Evolutionary conservation across 2,113 vertebrate species (phyloP).

Genomic region (Salvelinus alpinus): DNA sequence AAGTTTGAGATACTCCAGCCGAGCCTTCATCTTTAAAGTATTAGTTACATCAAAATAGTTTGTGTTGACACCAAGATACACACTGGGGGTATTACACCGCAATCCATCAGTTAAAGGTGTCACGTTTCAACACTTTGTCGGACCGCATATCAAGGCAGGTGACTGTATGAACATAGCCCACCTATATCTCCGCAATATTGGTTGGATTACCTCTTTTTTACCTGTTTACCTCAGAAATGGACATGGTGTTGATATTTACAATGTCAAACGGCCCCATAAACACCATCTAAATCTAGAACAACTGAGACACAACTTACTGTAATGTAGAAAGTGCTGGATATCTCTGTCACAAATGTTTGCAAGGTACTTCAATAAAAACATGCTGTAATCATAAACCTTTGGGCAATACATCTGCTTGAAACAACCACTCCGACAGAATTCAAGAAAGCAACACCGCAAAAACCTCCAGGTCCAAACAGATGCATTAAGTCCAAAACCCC

Average conservation of each 20-base stretch:
- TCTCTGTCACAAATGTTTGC: not conserved
- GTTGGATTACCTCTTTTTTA: too few relatives aligned
- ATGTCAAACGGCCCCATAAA: too few relatives aligned
- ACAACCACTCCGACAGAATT: not conserved
- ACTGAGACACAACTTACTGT: too few relatives aligned
- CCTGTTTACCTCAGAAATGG: too few relatives aligned
- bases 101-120: conserved; percentile 31
- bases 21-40: not conserved
- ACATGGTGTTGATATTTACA: too few relatives aligned
- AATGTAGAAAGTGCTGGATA: too few relatives aligned
- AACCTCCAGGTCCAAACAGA: too few relatives aligned
- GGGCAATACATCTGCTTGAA: not conserved
- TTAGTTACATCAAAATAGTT: conserved; percentile 17
- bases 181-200: too few relatives aligned
- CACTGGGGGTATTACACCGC: conserved; percentile 41
- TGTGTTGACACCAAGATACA: not conserved
- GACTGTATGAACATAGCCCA: too few relatives aligned
- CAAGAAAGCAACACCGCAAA: not conserved
- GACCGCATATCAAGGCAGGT: too few relatives aligned
- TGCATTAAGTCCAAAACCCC: too few relatives aligned
- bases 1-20: not conserved
- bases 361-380: not conserved
- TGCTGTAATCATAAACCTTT: not conserved
- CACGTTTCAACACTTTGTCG: conserved; percentile 6
- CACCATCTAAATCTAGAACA: too few relatives aligned